Conservation (phyloP, 2,797 vertebrate genomes). For the Rhabdophis nuchalis region DNA sequence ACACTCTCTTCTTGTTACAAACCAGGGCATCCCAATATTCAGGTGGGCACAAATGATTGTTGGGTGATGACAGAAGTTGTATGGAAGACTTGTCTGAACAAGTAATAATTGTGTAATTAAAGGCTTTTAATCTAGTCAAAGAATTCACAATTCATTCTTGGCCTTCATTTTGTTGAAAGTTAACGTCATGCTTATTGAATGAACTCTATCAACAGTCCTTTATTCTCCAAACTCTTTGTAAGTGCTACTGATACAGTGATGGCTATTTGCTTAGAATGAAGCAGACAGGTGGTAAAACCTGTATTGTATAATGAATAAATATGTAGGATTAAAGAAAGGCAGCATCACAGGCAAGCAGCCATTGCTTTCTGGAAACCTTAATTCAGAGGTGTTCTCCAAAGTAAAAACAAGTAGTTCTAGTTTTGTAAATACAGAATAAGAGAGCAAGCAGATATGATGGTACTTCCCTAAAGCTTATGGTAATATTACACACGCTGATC, state of each 20-base stretch:
- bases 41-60: constrained; percentile 68
- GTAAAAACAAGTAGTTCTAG: not conserved
- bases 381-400: not conserved
- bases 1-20: constrained; percentile 31
- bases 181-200: constrained; percentile 60
- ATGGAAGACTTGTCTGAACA: constrained; percentile 63
- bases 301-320: constrained; percentile 11
- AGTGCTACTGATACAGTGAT: constrained; percentile 41
- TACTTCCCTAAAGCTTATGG: not conserved
- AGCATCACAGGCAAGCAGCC: not conserved
- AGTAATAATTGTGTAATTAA: constrained; percentile 67
- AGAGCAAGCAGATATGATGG: not conserved
- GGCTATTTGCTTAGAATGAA: constrained; percentile 43
- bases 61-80: constrained; percentile 66
- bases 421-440: not conserved
- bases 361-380: not conserved
- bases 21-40: constrained; percentile 51
- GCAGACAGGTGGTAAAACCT: constrained; percentile 31
- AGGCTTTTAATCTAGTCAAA: constrained; percentile 62
- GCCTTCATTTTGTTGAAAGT: constrained; percentile 60
- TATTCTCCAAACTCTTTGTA: constrained; percentile 53
- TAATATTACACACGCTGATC: not conserved
- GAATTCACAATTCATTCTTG: constrained; percentile 56
- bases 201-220: constrained; percentile 55
- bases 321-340: not conserved